Evolutionary conservation across 2,113 vertebrate genomes (phyloP).

Genomic region (Rallus limicola): DNA sequence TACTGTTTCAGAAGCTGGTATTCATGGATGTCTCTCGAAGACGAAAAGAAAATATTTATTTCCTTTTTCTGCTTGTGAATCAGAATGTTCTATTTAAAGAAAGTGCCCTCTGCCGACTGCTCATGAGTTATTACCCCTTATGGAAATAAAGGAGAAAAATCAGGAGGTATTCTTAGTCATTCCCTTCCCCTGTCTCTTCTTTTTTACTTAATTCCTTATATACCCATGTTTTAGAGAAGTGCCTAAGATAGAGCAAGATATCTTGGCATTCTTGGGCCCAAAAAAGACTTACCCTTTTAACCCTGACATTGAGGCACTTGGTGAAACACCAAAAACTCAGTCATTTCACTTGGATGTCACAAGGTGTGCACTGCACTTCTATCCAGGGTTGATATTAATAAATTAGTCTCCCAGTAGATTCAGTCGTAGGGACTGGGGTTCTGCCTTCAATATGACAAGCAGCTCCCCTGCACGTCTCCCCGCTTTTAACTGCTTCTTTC

Average conservation of each 20-base stretch:
- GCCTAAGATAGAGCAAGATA: slow-evolving; percentile 74
- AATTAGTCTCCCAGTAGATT: background rate
- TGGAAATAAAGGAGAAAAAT: slow-evolving; percentile 78
- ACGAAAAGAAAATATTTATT: slow-evolving; percentile 86
- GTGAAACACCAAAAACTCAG: background rate
- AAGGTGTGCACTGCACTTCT: background rate
- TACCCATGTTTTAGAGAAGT: slow-evolving; percentile 71
- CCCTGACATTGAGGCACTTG: slow-evolving; percentile 26
- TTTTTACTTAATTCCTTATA: slow-evolving; percentile 77
- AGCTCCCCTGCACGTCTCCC: background rate
- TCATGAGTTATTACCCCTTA: slow-evolving; percentile 85
- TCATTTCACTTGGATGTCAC: background rate
- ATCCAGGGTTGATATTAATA: background rate
- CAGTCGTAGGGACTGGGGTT: background rate
- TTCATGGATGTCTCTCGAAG: slow-evolving; percentile 74
- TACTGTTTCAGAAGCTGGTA: slow-evolving; percentile 73
- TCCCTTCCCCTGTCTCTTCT: slow-evolving; percentile 72
- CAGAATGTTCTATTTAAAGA: slow-evolving; percentile 85
- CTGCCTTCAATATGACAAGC: background rate
- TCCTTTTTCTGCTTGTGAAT: slow-evolving; percentile 85
- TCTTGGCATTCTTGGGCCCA: slow-evolving; percentile 65
- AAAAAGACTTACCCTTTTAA: slow-evolving; percentile 52
- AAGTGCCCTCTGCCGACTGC: slow-evolving; percentile 76
- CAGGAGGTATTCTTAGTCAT: slow-evolving; percentile 82
- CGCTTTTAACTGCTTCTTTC: background rate